phyloP scores from a whole-genome alignment of 2,113 vertebrate species.

The Echinops telfairi region DNA sequence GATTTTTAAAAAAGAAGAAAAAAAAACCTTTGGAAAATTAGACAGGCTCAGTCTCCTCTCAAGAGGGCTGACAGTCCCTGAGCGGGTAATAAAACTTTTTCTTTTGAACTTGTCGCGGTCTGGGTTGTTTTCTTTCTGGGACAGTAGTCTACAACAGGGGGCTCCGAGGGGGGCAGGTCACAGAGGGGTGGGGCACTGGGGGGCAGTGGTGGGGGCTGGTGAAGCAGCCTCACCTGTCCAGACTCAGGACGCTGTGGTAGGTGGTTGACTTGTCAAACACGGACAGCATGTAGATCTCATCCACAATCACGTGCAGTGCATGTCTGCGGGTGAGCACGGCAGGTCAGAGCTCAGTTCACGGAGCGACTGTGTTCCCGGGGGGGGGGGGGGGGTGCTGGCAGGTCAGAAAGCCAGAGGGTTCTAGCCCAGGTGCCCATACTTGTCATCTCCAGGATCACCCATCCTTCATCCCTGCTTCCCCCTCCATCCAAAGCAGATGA shows the following conservation, averaged over 20 bases:
- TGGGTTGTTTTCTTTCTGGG: too few species aligned
- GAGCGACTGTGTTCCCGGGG: too few species aligned
- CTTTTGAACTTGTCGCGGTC: too few species aligned
- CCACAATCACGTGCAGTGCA: slow-evolving; percentile 93
- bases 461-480: neutral
- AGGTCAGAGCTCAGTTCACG: neutral
- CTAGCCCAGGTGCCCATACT: neutral
- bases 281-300: slow-evolving; percentile 98
- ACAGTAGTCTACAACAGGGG: too few species aligned
- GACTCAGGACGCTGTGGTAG: slow-evolving; percentile 94
- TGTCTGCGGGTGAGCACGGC: neutral
- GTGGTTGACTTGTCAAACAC: slow-evolving; percentile 92
- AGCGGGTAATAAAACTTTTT: too few species aligned
- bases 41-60: too few species aligned
- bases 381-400: too few species aligned
- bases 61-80: too few species aligned
- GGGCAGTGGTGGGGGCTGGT: fast-evolving
- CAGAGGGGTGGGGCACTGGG: neutral
- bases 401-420: neutral
- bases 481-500: neutral
- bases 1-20: too few species aligned
- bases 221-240: slow-evolving; percentile 90
- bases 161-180: neutral
- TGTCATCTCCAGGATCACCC: neutral
- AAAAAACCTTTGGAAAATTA: too few species aligned